phyloP scores from a whole-genome alignment of 1,140 invertebrate genomes.

The Neodiprion virginianus region DNA sequence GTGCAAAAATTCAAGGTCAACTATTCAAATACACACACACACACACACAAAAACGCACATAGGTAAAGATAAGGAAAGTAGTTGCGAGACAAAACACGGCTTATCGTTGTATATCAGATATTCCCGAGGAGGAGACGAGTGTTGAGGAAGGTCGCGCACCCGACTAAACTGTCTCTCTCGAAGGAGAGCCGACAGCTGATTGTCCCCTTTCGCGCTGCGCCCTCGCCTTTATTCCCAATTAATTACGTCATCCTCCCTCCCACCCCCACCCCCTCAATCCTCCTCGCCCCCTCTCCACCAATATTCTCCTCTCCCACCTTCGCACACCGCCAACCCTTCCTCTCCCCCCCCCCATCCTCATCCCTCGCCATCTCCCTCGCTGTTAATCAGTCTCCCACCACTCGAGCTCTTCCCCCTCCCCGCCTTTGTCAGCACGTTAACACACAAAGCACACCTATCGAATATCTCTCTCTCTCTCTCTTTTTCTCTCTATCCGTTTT shows the following conservation, averaged over 20 bases:
- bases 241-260: conserved; percentile 39
- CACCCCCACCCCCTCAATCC: conserved; percentile 19
- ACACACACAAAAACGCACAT: too few relatives aligned
- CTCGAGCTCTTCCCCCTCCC: conserved; percentile 7
- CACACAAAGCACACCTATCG: not conserved
- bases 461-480: too few relatives aligned
- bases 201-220: conserved; percentile 33
- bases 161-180: conserved; percentile 26
- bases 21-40: too few relatives aligned
- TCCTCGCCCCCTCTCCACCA: not conserved
- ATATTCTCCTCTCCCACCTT: not conserved
- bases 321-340: not conserved
- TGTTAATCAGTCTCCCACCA: conserved; percentile 36
- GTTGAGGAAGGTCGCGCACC: conserved; percentile 20
- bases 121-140: conserved; percentile 14
- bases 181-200: conserved; percentile 42
- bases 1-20: too few relatives aligned
- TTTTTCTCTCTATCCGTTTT: too few relatives aligned
- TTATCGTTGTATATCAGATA: too few relatives aligned
- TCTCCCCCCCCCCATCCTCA: not conserved
- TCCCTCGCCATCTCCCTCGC: conserved; percentile 14
- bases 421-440: not conserved
- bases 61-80: too few relatives aligned
- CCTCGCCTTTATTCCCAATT: conserved; percentile 36
- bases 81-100: too few relatives aligned